phyloP scores from a whole-genome alignment of 1,140 invertebrate species.

The Drosophila sulfurigaster region DNA sequence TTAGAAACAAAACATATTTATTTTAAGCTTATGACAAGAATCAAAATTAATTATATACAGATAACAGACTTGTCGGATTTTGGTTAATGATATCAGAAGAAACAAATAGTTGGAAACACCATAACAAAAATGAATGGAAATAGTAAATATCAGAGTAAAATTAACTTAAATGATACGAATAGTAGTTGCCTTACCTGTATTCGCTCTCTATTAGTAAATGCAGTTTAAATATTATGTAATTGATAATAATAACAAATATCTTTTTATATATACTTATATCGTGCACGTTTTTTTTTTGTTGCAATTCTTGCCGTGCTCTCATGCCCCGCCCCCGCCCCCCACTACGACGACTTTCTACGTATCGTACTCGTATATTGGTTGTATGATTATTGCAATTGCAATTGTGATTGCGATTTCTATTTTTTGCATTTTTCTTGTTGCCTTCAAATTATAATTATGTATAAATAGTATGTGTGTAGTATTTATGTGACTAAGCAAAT shows the following conservation, averaged over 20 bases:
- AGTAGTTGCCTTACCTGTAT: conserved; percentile 14
- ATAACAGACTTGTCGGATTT: conserved; percentile 49
- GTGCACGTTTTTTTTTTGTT: conserved; percentile 1
- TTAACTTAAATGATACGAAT: conserved; percentile 27
- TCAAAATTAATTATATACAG: conserved; percentile 51
- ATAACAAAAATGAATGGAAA: conserved; percentile 26
- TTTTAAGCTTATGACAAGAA: conserved; percentile 64
- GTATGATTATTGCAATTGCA: conserved; percentile 35
- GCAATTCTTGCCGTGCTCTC: conserved; percentile 9
- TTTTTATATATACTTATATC: conserved; percentile 42
- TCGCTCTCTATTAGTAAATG: conserved; percentile 25
- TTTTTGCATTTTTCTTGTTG: neutral
- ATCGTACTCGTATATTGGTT: conserved; percentile 22
- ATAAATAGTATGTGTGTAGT: conserved; percentile 33
- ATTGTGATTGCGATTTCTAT: conserved; percentile 34
- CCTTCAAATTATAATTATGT: conserved; percentile 23
- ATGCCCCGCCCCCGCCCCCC: no score
- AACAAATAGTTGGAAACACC: conserved; percentile 21
- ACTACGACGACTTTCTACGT: conserved; percentile 24
- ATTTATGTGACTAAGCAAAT: conserved; percentile 36
- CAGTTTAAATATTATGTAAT: conserved; percentile 29
- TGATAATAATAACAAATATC: conserved; percentile 23
- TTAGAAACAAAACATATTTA: conserved; percentile 54
- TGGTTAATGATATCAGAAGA: conserved; percentile 23
- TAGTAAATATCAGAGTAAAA: conserved; percentile 9